Conservation (phyloP, 2,797 vertebrate genomes). For the Echeneis naucrates region DNA sequence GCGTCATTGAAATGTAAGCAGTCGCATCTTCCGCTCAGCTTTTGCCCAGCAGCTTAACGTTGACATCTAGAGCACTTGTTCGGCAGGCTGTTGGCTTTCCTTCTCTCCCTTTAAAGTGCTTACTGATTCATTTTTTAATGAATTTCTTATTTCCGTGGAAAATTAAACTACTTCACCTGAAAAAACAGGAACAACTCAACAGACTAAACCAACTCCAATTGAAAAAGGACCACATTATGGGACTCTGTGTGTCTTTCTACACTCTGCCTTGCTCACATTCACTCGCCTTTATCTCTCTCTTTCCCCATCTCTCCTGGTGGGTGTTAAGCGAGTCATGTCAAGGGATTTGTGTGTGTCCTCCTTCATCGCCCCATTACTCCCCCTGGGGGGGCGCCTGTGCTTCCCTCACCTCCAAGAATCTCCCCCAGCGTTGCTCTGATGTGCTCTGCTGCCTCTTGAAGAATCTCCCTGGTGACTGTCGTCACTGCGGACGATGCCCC, state of each 20-base stretch:
- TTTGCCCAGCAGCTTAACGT: slow-evolving; percentile 21
- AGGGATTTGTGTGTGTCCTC: slow-evolving; percentile 87
- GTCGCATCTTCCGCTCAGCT: slow-evolving; percentile 13
- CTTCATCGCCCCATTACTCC: slow-evolving; percentile 92
- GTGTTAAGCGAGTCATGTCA: slow-evolving; percentile 95
- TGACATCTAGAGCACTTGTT: slow-evolving; percentile 16
- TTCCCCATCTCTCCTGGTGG: slow-evolving; percentile 82
- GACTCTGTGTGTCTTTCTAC: slow-evolving; percentile 43
- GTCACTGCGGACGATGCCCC: slow-evolving; percentile 83
- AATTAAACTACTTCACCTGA: slow-evolving; percentile 10
- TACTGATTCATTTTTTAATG: not conserved
- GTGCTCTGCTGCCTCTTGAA: slow-evolving; percentile 92
- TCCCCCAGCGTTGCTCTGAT: slow-evolving; percentile 90
- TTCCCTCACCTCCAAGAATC: slow-evolving; percentile 94
- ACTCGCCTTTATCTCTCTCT: slow-evolving; percentile 80
- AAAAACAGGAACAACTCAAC: slow-evolving; percentile 35
- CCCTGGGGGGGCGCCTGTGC: slow-evolving; percentile 78
- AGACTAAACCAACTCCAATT: slow-evolving; percentile 37
- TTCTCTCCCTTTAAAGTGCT: not conserved
- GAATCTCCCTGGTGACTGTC: slow-evolving; percentile 90
- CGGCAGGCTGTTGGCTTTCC: slow-evolving; percentile 3
- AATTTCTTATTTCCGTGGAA: slow-evolving; percentile 18
- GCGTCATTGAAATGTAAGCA: slow-evolving; percentile 30
- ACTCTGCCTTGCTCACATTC: slow-evolving; percentile 59
- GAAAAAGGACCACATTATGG: slow-evolving; percentile 42